Evolutionary conservation across 2,888 invertebrate genomes (phyloP).

Genomic region (Parelbella ahira): DNA sequence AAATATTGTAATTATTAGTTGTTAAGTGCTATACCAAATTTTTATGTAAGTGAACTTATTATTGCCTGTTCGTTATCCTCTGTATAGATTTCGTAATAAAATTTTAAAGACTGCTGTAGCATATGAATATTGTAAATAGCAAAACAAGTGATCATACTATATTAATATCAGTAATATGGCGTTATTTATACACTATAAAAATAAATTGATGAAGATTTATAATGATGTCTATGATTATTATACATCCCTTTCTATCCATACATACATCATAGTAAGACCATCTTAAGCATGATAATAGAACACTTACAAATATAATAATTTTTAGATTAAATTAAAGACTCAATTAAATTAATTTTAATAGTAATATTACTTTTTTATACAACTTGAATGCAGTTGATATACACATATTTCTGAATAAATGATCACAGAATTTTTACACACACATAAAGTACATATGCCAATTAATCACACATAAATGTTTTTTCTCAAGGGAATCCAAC

Average conservation of each 20-base stretch:
- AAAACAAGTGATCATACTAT: constrained; percentile 78
- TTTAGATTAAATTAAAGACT: neutral
- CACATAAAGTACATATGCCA: too few relatives aligned
- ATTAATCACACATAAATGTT: too few relatives aligned
- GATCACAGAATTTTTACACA: too few relatives aligned
- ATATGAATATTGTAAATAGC: constrained; percentile 79
- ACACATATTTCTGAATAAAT: too few relatives aligned
- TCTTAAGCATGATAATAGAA: too few relatives aligned
- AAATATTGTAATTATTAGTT: constrained; percentile 74
- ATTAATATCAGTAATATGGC: constrained; percentile 75
- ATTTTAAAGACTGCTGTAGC: constrained; percentile 82
- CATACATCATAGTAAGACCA: too few relatives aligned
- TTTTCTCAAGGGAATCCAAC: too few relatives aligned
- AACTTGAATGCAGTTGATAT: too few relatives aligned
- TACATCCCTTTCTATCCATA: constrained; percentile 2
- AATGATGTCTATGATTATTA: constrained; percentile 56
- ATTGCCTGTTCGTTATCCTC: constrained; percentile 78
- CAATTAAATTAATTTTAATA: too few relatives aligned
- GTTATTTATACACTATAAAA: constrained; percentile 78
- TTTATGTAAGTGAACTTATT: constrained; percentile 72
- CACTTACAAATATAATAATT: neutral
- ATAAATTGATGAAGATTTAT: constrained; percentile 73
- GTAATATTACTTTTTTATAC: too few relatives aligned
- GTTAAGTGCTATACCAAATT: constrained; percentile 78
- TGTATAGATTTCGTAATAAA: constrained; percentile 75